A percentile compares a stretch with the other conserved stretches of the same genome.
Evolutionary conservation across 2,888 invertebrate genomes (phyloP).

Genomic region (Dicyrtomina minuta): DNA sequence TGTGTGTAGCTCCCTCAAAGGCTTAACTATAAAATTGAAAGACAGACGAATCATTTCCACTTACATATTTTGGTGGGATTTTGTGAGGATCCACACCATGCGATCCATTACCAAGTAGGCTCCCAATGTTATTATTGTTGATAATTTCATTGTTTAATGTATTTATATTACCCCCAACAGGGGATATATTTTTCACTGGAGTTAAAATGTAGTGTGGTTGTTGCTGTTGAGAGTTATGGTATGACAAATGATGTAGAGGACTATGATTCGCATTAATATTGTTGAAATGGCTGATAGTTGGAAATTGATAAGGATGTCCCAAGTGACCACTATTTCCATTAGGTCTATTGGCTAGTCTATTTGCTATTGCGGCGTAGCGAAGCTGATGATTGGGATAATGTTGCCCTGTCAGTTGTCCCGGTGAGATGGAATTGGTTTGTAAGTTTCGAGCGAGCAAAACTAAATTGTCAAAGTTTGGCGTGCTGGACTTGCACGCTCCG

Average conservation of each 20-base stretch:
- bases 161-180: conserved; percentile 7
- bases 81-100: not conserved
- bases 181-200: too few relatives aligned
- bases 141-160: conserved; percentile 14
- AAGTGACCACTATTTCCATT: not conserved
- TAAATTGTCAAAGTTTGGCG: conserved; percentile 38
- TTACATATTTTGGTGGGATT: conserved; percentile 2
- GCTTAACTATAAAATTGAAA: too few relatives aligned
- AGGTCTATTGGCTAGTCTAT: conserved; percentile 33
- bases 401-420: conserved; percentile 2
- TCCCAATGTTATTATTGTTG: conserved; percentile 18
- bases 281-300: conserved; percentile 2
- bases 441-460: conserved; percentile 32
- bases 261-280: conserved; percentile 29
- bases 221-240: conserved; percentile 3
- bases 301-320: conserved; percentile 11
- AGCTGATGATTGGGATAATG: conserved; percentile 36
- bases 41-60: not conserved
- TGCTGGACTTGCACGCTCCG: conserved; percentile 4
- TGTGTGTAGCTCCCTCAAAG: too few relatives aligned
- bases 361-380: conserved; percentile 37
- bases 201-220: conserved; percentile 6
- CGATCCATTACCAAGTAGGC: not conserved
- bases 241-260: not conserved
- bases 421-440: conserved; percentile 11